Percentiles rank a stretch among this genome's conserved stretches.
phyloP scores from a whole-genome alignment of 2,113 vertebrate genomes.

The Lamprologus lemairii region DNA sequence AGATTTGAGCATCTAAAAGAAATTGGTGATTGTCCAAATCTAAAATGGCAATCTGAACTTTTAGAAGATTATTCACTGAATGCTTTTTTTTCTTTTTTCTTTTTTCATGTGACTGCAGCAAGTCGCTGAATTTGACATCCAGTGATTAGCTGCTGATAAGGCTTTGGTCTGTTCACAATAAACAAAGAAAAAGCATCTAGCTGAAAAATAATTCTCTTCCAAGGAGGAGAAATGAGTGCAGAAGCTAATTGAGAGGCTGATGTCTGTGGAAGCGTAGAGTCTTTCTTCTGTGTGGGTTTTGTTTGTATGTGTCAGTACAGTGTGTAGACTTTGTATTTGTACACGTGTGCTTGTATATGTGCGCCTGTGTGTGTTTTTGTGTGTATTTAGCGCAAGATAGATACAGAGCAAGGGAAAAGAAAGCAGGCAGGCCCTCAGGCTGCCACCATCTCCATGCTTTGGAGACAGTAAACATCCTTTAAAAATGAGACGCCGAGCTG shows the following conservation, averaged over 20 bases:
- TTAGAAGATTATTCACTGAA: constrained; percentile 41
- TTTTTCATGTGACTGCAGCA: constrained; percentile 19
- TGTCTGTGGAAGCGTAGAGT: constrained; percentile 40
- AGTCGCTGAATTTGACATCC: constrained; percentile 50
- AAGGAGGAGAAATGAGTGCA: constrained; percentile 50
- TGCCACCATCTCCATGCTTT: constrained; percentile 50
- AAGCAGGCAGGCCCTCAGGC: constrained; percentile 49
- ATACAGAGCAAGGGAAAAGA: constrained; percentile 20
- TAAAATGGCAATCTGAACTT: constrained; percentile 52
- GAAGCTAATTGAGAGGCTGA: constrained; percentile 65
- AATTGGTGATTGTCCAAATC: constrained; percentile 51
- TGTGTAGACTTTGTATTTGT: constrained; percentile 5
- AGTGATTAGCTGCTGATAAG: constrained; percentile 63
- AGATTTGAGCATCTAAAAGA: constrained; percentile 40
- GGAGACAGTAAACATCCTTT: constrained; percentile 65
- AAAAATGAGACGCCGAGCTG: constrained; percentile 39
- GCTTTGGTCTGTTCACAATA: constrained; percentile 46
- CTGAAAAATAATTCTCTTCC: constrained; percentile 55
- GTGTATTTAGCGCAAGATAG: constrained; percentile 36
- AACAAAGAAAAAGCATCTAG: constrained; percentile 57
- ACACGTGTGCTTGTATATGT: background rate
- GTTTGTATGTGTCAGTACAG: background rate
- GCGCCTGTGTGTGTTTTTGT: background rate
- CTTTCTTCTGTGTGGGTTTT: constrained; percentile 18
- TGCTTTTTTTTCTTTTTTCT: background rate